Conservation (phyloP, 2,797 vertebrate species). For the Hemitrygon akajei region DNA sequence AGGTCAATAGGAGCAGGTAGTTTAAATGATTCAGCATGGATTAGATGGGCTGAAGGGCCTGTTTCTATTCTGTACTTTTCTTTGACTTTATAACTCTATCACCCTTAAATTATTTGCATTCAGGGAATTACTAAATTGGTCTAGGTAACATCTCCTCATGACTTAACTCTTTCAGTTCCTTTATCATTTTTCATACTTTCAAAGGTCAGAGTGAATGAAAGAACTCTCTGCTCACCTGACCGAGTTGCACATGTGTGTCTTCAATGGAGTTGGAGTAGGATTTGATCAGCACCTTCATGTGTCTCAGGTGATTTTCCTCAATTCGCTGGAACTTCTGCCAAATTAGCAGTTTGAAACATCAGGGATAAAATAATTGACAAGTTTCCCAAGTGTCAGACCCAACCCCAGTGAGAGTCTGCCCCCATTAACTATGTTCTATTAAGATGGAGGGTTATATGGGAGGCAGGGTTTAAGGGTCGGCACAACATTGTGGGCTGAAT, state of each 20-base stretch:
- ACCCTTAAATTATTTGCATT: not conserved
- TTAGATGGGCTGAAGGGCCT: too few relatives aligned
- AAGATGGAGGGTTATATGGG: too few relatives aligned
- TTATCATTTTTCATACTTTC: not conserved
- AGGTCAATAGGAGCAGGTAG: too few relatives aligned
- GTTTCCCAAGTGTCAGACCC: not conserved
- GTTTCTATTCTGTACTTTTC: too few relatives aligned
- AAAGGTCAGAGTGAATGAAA: not conserved
- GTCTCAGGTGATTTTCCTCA: slow-evolving; percentile 77
- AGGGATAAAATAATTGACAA: not conserved
- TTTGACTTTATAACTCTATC: too few relatives aligned
- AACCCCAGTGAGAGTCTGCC: not conserved
- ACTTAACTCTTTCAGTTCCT: not conserved
- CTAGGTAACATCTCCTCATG: not conserved
- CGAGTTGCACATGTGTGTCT: slow-evolving; percentile 91
- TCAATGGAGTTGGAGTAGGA: slow-evolving; percentile 86
- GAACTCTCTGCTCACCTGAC: slow-evolving; percentile 65
- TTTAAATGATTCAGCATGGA: too few relatives aligned
- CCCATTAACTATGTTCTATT: too few relatives aligned
- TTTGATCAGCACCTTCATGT: slow-evolving; percentile 86
- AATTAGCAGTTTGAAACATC: not conserved
- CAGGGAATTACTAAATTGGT: not conserved
- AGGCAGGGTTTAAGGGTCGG: too few relatives aligned
- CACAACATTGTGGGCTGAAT: too few relatives aligned
- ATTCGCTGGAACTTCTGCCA: slow-evolving; percentile 83